phyloP scores from a whole-genome alignment of 2,888 invertebrate species.

The Sympetrum striolatum region DNA sequence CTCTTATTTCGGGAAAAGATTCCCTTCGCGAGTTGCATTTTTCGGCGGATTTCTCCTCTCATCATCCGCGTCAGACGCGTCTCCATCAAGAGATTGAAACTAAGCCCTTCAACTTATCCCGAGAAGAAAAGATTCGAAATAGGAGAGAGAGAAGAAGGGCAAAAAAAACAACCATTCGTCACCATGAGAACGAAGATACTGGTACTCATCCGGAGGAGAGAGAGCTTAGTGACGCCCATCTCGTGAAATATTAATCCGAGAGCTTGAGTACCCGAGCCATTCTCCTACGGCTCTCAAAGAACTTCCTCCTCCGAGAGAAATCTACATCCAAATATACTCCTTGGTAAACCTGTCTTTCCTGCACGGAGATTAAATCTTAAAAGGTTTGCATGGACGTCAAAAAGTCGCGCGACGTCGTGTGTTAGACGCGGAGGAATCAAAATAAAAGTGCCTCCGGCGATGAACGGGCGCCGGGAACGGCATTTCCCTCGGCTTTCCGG shows the following conservation, averaged over 20 bases:
- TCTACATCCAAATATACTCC: not conserved
- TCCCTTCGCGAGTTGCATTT: not conserved
- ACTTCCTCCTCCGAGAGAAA: not conserved
- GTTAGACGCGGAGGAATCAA: not conserved
- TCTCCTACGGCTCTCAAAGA: conserved; percentile 5
- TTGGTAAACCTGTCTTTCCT: not conserved
- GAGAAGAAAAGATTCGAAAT: not conserved
- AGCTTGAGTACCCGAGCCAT: conserved; percentile 7
- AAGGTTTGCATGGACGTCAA: not conserved
- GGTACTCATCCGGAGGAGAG: not conserved
- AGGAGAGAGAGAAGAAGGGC: not conserved
- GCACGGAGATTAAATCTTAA: not conserved
- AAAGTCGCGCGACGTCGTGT: not conserved
- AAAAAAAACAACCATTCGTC: not conserved
- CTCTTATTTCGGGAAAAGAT: not conserved
- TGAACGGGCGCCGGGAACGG: not conserved
- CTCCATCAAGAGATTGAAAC: not conserved
- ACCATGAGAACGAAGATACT: not conserved
- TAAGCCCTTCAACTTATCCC: not conserved
- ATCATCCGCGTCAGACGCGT: not conserved
- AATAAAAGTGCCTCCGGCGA: not conserved
- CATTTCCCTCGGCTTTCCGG: not conserved
- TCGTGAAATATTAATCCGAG: conserved; percentile 30
- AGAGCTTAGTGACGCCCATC: not conserved
- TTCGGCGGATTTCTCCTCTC: not conserved